A percentile compares a stretch with the other conserved stretches of the same genome.
Conservation (phyloP, 2,797 vertebrate species). For the Tenualosa ilisha region DNA sequence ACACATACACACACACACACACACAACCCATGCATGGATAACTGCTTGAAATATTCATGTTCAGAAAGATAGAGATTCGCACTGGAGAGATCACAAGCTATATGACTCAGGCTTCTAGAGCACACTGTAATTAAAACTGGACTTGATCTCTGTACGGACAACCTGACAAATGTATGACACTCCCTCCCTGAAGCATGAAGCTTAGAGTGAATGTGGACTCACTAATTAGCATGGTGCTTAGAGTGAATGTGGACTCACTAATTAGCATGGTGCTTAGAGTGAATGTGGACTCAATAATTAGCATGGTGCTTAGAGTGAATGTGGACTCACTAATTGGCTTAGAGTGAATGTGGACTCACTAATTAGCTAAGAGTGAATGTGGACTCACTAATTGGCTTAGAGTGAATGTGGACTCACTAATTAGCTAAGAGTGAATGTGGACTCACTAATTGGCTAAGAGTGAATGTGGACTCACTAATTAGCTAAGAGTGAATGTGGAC, state of each 20-base stretch:
- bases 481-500: background rate
- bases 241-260: background rate
- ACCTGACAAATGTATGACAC: background rate
- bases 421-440: background rate
- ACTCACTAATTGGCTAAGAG: background rate
- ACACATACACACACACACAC: conserved; percentile 21
- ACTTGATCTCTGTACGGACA: background rate
- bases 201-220: background rate
- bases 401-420: background rate
- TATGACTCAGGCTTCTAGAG: background rate
- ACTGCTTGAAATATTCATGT: conserved; percentile 73
- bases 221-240: background rate
- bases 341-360: background rate
- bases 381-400: background rate
- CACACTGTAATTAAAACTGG: background rate
- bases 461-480: background rate
- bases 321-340: background rate
- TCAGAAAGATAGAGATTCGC: conserved; percentile 20
- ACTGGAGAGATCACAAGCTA: too few relatives aligned
- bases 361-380: background rate
- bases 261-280: background rate
- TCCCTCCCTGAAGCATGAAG: background rate
- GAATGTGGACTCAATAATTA: background rate
- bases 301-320: background rate
- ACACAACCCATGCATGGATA: conserved; percentile 64